These are phyloP conservation scores for Drosophila antonietae DNA, from an alignment of 2,888 invertebrate species.

Conservation along the genomic window DNA sequence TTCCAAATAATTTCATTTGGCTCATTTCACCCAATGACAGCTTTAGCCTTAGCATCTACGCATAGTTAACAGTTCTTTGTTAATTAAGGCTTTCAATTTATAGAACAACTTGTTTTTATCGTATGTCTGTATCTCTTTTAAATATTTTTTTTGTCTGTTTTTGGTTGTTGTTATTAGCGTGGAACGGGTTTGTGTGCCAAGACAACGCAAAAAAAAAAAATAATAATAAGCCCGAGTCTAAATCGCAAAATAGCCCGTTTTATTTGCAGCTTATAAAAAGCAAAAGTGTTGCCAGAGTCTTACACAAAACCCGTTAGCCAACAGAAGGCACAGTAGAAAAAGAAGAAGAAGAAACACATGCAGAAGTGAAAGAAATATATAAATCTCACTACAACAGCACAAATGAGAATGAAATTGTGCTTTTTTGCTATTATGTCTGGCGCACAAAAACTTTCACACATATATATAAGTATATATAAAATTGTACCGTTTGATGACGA, in stretches of 20 bases:
- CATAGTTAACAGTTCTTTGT: slow-evolving; percentile 31
- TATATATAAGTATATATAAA: slow-evolving; percentile 47
- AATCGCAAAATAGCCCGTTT: slow-evolving; percentile 61
- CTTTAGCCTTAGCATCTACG: background rate
- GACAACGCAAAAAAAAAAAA: slow-evolving; percentile 58
- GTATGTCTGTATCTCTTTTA: slow-evolving; percentile 57
- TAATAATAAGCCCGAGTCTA: slow-evolving; percentile 45
- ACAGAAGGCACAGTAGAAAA: slow-evolving; percentile 29
- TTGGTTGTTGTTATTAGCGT: slow-evolving; percentile 11
- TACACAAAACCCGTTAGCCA: slow-evolving; percentile 63
- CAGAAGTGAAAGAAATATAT: slow-evolving; percentile 51
- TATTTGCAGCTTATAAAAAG: slow-evolving; percentile 54
- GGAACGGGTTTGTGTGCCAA: slow-evolving; percentile 57
- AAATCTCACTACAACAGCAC: slow-evolving; percentile 45
- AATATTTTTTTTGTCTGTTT: slow-evolving; percentile 10
- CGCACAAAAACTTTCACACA: slow-evolving; percentile 65
- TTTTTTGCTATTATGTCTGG: slow-evolving; percentile 30
- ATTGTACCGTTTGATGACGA: slow-evolving; percentile 64
- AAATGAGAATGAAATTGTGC: slow-evolving; percentile 52
- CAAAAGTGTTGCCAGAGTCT: slow-evolving; percentile 71
- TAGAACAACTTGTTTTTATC: slow-evolving; percentile 70
- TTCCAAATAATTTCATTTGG: background rate
- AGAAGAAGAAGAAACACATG: slow-evolving; percentile 23
- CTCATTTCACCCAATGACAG: background rate
- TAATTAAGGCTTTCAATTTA: slow-evolving; percentile 64